These are phyloP conservation scores for Orchesella flavescens DNA, from an alignment of 2,888 invertebrate genomes.

Conservation along the genomic window DNA sequence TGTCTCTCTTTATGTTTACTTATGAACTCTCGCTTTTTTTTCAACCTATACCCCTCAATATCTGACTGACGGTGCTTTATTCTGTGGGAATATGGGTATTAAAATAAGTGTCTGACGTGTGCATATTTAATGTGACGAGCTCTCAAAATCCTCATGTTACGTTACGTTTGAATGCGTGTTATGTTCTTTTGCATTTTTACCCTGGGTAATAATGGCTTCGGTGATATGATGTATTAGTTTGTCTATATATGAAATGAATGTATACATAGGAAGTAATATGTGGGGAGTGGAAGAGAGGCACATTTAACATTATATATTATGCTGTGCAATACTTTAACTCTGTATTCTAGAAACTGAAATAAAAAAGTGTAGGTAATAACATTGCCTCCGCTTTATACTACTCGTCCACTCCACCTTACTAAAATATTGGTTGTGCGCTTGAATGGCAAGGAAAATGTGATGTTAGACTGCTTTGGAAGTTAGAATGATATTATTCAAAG, in stretches of 20 bases:
- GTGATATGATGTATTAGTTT: constrained; percentile 21
- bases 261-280: not conserved
- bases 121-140: constrained; percentile 52
- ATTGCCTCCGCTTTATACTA: constrained; percentile 25
- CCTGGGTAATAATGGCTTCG: not conserved
- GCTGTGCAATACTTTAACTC: constrained; percentile 15
- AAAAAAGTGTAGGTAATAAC: constrained; percentile 7
- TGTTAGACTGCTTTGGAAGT: constrained; percentile 7
- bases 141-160: constrained; percentile 47
- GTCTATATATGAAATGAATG: not conserved
- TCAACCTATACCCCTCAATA: constrained; percentile 6
- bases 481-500: constrained; percentile 26
- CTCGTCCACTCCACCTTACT: constrained; percentile 52
- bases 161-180: constrained; percentile 27
- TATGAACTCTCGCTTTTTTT: not conserved
- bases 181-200: not conserved
- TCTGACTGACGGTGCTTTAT: constrained; percentile 10
- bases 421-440: constrained; percentile 52
- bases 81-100: constrained; percentile 23
- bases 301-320: not conserved
- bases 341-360: constrained; percentile 5
- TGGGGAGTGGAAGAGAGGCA: not conserved
- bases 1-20: not conserved
- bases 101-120: constrained; percentile 44
- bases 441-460: constrained; percentile 35